Evolutionary conservation across 2,888 invertebrate genomes (phyloP).

Genomic region (Thymelicus sylvestris): DNA sequence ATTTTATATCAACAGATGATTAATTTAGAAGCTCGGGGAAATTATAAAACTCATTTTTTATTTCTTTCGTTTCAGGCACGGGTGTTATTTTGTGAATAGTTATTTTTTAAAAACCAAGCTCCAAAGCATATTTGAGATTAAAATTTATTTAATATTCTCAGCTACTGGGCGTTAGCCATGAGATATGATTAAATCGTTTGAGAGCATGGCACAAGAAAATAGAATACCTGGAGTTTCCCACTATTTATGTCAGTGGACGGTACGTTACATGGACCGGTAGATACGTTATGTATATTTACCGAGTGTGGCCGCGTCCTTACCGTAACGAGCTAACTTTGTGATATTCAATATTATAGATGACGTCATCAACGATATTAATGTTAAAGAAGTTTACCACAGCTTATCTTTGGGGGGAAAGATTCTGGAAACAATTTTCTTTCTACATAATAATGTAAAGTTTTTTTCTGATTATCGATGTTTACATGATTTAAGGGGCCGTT

Average conservation of each 20-base stretch:
- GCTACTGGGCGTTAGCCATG: no score
- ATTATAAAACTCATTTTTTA: no score
- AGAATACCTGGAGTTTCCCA: not conserved
- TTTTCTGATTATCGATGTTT: no score
- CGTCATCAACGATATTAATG: constrained; percentile 19
- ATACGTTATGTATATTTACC: constrained; percentile 4
- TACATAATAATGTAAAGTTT: not conserved
- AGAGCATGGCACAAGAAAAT: not conserved
- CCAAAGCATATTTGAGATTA: no score
- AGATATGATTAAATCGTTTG: no score
- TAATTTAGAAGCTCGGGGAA: no score
- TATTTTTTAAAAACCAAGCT: no score
- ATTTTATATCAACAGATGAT: no score
- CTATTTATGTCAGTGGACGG: not conserved
- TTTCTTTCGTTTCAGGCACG: no score
- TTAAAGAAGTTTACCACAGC: not conserved
- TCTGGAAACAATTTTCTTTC: not conserved
- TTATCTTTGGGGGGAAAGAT: not conserved
- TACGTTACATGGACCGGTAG: not conserved
- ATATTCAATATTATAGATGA: constrained; percentile 31
- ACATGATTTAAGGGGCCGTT: no score
- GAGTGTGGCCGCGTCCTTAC: not conserved
- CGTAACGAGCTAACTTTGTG: constrained; percentile 27
- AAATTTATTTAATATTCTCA: no score
- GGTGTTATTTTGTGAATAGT: no score